These are phyloP conservation scores for Gambusia affinis DNA, from an alignment of 2,113 vertebrate genomes.

Conservation along the genomic window DNA sequence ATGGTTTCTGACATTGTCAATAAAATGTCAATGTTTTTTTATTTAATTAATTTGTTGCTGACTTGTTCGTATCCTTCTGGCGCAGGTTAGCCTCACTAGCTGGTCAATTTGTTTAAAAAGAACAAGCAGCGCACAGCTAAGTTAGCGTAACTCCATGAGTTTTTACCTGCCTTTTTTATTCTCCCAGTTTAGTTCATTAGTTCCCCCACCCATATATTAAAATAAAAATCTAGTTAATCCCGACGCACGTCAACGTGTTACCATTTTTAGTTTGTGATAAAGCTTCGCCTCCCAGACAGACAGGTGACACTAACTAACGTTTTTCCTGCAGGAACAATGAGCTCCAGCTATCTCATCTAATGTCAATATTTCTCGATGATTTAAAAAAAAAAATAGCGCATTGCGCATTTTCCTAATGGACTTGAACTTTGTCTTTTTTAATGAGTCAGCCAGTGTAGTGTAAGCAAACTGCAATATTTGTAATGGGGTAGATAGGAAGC, in stretches of 20 bases:
- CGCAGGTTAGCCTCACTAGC: conserved; percentile 14
- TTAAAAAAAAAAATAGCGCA: conserved; percentile 59
- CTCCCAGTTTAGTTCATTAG: background rate
- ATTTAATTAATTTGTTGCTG: background rate
- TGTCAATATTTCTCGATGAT: conserved; percentile 55
- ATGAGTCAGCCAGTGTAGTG: conserved; percentile 55
- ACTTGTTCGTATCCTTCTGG: background rate
- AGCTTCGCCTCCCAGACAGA: background rate
- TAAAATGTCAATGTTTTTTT: background rate
- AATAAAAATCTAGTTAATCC: background rate
- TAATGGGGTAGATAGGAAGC: background rate
- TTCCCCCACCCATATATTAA: background rate
- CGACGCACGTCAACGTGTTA: background rate
- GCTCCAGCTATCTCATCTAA: background rate
- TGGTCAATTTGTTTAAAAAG: background rate
- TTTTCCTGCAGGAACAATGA: conserved; percentile 5
- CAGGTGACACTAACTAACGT: conserved; percentile 12
- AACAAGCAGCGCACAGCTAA: background rate
- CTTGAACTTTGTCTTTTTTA: conserved; percentile 53
- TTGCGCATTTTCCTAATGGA: conserved; percentile 74
- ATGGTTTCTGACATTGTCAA: background rate
- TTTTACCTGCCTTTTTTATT: background rate
- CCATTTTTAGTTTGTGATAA: background rate
- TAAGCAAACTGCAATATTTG: conserved; percentile 35
- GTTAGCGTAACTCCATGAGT: background rate